A percentile compares a stretch with the other conserved stretches of the same genome.
Conservation (phyloP, 2,797 vertebrate species). For the Orestias chungarensis region DNA sequence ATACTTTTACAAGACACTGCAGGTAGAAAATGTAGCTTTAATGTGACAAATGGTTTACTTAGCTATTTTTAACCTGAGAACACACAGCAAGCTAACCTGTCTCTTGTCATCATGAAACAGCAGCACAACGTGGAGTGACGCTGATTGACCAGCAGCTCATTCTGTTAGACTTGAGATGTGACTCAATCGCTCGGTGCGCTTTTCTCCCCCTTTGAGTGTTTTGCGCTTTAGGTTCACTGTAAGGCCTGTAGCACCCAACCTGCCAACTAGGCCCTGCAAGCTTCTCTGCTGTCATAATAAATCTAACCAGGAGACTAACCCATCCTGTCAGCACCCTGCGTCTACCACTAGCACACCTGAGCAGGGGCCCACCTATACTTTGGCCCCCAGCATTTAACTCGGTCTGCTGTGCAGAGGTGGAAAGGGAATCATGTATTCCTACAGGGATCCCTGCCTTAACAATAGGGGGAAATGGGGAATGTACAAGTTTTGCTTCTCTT, state of each 20-base stretch:
- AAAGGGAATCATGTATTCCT: slow-evolving; percentile 54
- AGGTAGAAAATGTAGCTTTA: background rate
- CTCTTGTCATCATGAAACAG: slow-evolving; percentile 40
- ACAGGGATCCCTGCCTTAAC: slow-evolving; percentile 46
- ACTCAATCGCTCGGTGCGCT: slow-evolving; percentile 60
- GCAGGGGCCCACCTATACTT: slow-evolving; percentile 72
- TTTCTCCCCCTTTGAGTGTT: slow-evolving; percentile 54
- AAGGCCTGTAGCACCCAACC: slow-evolving; percentile 67
- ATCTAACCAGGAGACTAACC: slow-evolving; percentile 76
- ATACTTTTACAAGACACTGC: background rate
- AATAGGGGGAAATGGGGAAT: slow-evolving; percentile 23
- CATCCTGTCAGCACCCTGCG: slow-evolving; percentile 71
- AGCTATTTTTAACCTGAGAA: slow-evolving; percentile 20
- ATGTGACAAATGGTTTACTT: slow-evolving; percentile 8
- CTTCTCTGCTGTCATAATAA: slow-evolving; percentile 75
- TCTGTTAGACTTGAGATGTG: slow-evolving; percentile 69
- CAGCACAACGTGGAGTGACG: slow-evolving; percentile 51
- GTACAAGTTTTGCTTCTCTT: slow-evolving; percentile 1
- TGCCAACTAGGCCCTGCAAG: slow-evolving; percentile 71
- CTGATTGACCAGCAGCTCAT: slow-evolving; percentile 72
- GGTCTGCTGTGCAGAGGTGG: slow-evolving; percentile 42
- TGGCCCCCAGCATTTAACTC: slow-evolving; percentile 65
- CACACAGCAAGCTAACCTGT: slow-evolving; percentile 33
- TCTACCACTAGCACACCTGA: slow-evolving; percentile 77
- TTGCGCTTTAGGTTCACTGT: slow-evolving; percentile 65